These are phyloP conservation scores for Drosophila neoperkinsi DNA, from an alignment of 2,888 invertebrate species.

Conservation along the genomic window DNA sequence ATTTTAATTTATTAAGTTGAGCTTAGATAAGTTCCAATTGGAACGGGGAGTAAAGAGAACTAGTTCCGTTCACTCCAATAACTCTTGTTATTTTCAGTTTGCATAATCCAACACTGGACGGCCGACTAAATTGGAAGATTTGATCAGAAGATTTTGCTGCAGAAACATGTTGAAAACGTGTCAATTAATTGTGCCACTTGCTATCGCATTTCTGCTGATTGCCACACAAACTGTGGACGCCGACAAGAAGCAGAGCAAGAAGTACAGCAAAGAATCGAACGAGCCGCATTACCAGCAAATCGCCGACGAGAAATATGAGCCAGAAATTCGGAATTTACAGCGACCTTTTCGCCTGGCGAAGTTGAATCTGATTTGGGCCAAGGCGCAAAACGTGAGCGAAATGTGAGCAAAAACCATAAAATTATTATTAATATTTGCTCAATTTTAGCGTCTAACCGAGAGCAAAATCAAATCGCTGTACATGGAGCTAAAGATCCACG, in stretches of 20 bases:
- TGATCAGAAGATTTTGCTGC: slow-evolving; percentile 31
- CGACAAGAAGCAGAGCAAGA: slow-evolving; percentile 77
- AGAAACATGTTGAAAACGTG: slow-evolving; percentile 55
- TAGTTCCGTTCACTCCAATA: slow-evolving; percentile 4
- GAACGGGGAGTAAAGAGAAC: neutral
- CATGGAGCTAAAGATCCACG: slow-evolving; percentile 95
- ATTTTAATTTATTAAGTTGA: neutral
- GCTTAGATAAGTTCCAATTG: neutral
- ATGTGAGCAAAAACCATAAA: slow-evolving; percentile 63
- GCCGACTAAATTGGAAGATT: slow-evolving; percentile 22
- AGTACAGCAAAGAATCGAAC: slow-evolving; percentile 82
- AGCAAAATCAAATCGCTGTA: slow-evolving; percentile 93
- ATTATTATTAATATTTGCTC: neutral
- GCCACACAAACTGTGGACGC: slow-evolving; percentile 47
- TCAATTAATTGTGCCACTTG: slow-evolving; percentile 38
- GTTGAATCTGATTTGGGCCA: slow-evolving; percentile 94
- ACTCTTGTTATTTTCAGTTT: neutral
- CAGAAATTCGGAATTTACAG: slow-evolving; percentile 90
- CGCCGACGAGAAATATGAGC: slow-evolving; percentile 83
- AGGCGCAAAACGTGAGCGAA: slow-evolving; percentile 91
- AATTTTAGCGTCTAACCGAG: slow-evolving; percentile 89
- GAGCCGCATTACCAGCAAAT: slow-evolving; percentile 68
- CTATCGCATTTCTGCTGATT: slow-evolving; percentile 49
- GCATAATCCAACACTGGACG: slow-evolving; percentile 14
- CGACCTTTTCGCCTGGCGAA: slow-evolving; percentile 96